Base-by-base conservation (phyloP, 2,797 vertebrate genomes). In the Manis crassicaudata region DNA sequence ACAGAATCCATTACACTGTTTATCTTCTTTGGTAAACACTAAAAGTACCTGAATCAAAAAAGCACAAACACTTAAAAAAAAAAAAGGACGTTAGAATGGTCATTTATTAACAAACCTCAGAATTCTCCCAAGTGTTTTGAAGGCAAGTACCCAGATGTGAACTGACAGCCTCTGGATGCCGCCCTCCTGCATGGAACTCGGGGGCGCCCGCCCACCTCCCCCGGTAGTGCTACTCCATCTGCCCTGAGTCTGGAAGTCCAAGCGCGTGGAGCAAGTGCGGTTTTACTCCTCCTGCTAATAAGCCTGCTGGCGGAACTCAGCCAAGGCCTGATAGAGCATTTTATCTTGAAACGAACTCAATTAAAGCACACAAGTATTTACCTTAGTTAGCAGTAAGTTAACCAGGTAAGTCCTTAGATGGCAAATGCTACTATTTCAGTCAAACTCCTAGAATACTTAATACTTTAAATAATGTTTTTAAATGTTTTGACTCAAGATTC, bases 1-100 rank as follows among this genome's bases (percentile, higher is more conserved):
- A 97, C 98, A 99, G 99, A 99, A 99, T 97, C 99, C 99, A 52
- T 98, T 99, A 97, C 99, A 99, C 99, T 99, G 99, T 98, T 98
- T 99, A 96, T 99, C 99, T 95, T 99, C 99, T 99, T 99, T 99
- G 99, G 99, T 99, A 99, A 99, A 99, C 98, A 99, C 99, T 99
- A 99, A 98, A 98, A 99, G 99, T 99, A 99, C 99, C 99, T 99
- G 97, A 21, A 89, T 93, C 94, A 95, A 97, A 98, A 86, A 84
- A 97, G 95, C 46, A 80, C 1, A 27, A 79, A 93, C 29, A 96
- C 35, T 82, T 81, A 37, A 68, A 63, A 75, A 29, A 79, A 79
- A 82, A 73, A 73, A 29, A 58, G 52, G 7, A 93, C 67, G 40
- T 32, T 62, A 70, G 40, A 88, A 92, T 3, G 32, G 70, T 68